Evolutionary conservation across 2,113 vertebrate genomes (phyloP).

Genomic region (Felis chaus): DNA sequence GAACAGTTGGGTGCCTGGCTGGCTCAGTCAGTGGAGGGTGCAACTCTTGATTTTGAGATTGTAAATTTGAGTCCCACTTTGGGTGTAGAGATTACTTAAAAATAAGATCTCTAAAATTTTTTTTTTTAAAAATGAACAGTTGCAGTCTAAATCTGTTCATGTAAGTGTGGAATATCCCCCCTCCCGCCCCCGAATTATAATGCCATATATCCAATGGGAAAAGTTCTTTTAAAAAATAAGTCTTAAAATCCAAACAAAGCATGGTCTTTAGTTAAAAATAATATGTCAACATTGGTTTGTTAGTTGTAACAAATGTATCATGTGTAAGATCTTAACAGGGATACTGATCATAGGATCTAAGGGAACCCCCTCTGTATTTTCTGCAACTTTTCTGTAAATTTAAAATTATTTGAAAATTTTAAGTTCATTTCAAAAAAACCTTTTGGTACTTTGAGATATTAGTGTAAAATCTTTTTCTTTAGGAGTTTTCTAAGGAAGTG

Average conservation of each 20-base stretch:
- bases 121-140: background rate
- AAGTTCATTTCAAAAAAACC: background rate
- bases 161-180: background rate
- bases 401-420: background rate
- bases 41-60: background rate
- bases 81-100: background rate
- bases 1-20: background rate
- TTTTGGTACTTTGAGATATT: background rate
- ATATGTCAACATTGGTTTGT: background rate
- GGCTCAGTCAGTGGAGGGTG: background rate
- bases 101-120: background rate
- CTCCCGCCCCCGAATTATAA: background rate
- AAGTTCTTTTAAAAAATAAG: background rate
- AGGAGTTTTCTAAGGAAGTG: background rate
- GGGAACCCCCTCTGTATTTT: background rate
- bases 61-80: background rate
- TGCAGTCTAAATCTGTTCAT: background rate
- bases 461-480: background rate
- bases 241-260: background rate
- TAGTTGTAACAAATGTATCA: background rate
- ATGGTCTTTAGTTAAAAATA: background rate
- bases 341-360: background rate
- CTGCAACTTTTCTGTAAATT: background rate
- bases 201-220: background rate
- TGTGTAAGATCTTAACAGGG: background rate